Evolutionary conservation across 2,797 vertebrate genomes (phyloP).

Genomic region (Sebastes alutus): DNA sequence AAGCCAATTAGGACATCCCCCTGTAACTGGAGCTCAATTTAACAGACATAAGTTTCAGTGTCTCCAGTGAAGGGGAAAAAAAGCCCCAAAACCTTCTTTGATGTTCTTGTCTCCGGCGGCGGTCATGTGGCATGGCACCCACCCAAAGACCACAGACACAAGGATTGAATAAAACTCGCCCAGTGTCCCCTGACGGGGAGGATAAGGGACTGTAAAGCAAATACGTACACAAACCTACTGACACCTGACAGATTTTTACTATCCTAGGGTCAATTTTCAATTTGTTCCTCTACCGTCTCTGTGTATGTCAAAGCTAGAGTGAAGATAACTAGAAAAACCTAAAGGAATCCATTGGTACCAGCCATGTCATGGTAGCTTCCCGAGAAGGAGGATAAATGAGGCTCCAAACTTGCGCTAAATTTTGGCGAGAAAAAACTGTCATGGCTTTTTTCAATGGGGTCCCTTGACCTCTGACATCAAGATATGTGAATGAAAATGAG

Average conservation of each 20-base stretch:
- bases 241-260: not conserved
- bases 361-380: fast-evolving
- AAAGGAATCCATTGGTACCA: too few relatives aligned
- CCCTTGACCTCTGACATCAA: too few relatives aligned
- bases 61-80: conserved; percentile 33
- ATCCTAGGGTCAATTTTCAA: not conserved
- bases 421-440: too few relatives aligned
- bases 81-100: conserved; percentile 46
- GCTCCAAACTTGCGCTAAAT: too few relatives aligned
- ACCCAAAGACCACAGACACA: conserved; percentile 50
- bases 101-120: conserved; percentile 51
- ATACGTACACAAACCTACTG: conserved; percentile 1
- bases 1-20: conserved; percentile 52
- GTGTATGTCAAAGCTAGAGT: not conserved
- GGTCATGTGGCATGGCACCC: conserved; percentile 42
- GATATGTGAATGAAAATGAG: too few relatives aligned
- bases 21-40: conserved; percentile 46
- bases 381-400: too few relatives aligned
- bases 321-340: too few relatives aligned
- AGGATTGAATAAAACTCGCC: conserved; percentile 46
- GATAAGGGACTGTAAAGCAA: conserved; percentile 12
- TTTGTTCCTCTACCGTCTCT: not conserved
- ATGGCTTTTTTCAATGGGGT: too few relatives aligned
- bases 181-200: conserved; percentile 25
- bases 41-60: conserved; percentile 44